These are phyloP conservation scores for Sebastolobus altivelis DNA, from an alignment of 2,797 vertebrate species.

Conservation along the genomic window DNA sequence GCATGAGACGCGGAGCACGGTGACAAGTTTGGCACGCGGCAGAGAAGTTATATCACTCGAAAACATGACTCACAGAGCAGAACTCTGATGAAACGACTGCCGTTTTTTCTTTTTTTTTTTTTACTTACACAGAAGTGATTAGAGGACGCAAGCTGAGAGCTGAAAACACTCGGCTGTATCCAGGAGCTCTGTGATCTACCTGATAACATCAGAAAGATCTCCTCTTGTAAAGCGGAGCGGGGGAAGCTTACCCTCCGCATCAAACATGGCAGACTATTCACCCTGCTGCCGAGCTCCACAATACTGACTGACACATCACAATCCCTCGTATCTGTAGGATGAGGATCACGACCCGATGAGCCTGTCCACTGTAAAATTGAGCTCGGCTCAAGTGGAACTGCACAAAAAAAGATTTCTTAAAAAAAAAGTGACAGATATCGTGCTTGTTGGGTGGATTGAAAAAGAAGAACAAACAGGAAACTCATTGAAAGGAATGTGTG, in stretches of 20 bases:
- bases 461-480: slow-evolving; percentile 32
- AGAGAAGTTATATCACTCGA: slow-evolving; percentile 42
- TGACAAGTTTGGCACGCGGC: slow-evolving; percentile 52
- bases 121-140: slow-evolving; percentile 57
- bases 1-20: slow-evolving; percentile 36
- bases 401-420: slow-evolving; percentile 2
- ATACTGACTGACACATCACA: slow-evolving; percentile 63
- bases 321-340: slow-evolving; percentile 40
- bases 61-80: slow-evolving; percentile 47
- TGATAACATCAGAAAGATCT: slow-evolving; percentile 68
- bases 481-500: slow-evolving; percentile 8
- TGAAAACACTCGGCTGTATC: slow-evolving; percentile 50
- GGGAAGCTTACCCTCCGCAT: slow-evolving; percentile 41
- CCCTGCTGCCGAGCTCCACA: slow-evolving; percentile 36
- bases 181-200: slow-evolving; percentile 63
- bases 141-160: slow-evolving; percentile 49
- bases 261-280: slow-evolving; percentile 39
- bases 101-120: neutral
- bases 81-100: slow-evolving; percentile 31
- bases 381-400: slow-evolving; percentile 43
- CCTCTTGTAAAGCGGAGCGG: slow-evolving; percentile 57
- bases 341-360: slow-evolving; percentile 26
- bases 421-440: slow-evolving; percentile 4
- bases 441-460: slow-evolving; percentile 2
- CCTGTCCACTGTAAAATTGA: slow-evolving; percentile 38